Base-by-base conservation (phyloP, 2,888 invertebrate species). In the Drosophila ezoana region DNA sequence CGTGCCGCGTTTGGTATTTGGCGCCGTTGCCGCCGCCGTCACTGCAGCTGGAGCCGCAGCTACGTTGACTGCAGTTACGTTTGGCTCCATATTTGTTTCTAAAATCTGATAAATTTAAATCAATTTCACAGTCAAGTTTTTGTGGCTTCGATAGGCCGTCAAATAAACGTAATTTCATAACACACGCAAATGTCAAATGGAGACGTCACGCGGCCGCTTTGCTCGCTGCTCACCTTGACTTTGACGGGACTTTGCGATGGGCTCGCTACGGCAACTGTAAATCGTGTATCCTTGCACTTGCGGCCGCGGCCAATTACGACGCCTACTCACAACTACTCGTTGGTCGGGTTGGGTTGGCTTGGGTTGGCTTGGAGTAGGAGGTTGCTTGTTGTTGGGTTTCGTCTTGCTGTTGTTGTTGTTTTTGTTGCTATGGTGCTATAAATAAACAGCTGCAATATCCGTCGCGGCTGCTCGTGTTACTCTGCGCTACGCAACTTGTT, bases 241-340 rank as follows among this genome's bases (percentile, higher is more conserved):
- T 70, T 82, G 79, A 64, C 63, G 63, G 69, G 63, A 43, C 28
- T 28, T 8, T 28, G 28, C 52, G 51, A 48, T 57, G 56, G 59
- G 67, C n/a, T 40, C 18, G 32, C 35, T 28, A 32, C 43, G 16
- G 43, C 35, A 20, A 68, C 54, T 60, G 49, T 67, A 16, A 62
- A 35, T 53, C 66, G 74, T 53, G 71, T 73, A 77, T 76, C 79
- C 79, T 79, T 81, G 80, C 72, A 79, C 80, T 81, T 83, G 73
- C 49, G 62, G 64, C 67, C 53, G 54, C 66, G 58, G 57, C 37
- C 70, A 76, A 76, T 79, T 63, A 74, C 74, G 57, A 49, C 81
- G 63, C 81, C 69, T 64, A 67, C 76, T 45, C 51, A 47, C 71
- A 63, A 54, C 48, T 54, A 63, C 43, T 59, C 35, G 35, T 32